Base-by-base conservation (phyloP, 2,797 vertebrate genomes). In the Centropyge bicolor region DNA sequence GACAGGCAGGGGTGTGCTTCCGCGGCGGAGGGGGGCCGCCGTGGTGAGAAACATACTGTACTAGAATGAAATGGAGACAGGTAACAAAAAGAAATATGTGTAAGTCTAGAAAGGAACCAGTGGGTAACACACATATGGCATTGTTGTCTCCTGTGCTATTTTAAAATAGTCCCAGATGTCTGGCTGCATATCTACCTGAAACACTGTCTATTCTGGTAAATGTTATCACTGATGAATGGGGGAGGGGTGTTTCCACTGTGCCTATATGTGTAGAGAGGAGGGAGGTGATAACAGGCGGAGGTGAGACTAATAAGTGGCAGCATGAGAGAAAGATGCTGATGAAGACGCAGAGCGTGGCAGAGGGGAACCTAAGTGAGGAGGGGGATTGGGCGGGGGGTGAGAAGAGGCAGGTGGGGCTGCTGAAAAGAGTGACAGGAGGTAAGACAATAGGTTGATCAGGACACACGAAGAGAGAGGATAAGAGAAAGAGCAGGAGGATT, bases 1-100 rank as follows among this genome's bases (percentile, higher is more conserved):
- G 88, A 97, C 94, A 41, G 97, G 97, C 62, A 98, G 87, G 4
- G 97, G 97, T 69, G 97, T 97, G 89, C 97, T 98, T 56, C 97
- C 97, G 82, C 97, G 93, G 57, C 97, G 95, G 12, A 95, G 95
- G 2, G 95, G 96, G 38, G 93, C 94, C 0, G 94, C 94, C 62
- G 94, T 93, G 41, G 92, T 94, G 57, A 96, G 94, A 90, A 95
- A 95, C 94, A 96, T 95, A 81, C 91, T 92, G 88, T 94, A 95
- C 90, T 95, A 86, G 74, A 88, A 86, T 60, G 52, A 87, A 55
- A 88, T 14, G 8, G 51, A 85, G 31, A 74, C 6, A 81, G 19
- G 84, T 1, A n/a, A 81, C 20, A 69, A 63, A 75, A 35, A 69
- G 0, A 52, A 0, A 46, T 3, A 40, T 1, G 48, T 41, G 46